Evolutionary conservation across 1,140 invertebrate species (phyloP).

Genomic region (Spodoptera litura): DNA sequence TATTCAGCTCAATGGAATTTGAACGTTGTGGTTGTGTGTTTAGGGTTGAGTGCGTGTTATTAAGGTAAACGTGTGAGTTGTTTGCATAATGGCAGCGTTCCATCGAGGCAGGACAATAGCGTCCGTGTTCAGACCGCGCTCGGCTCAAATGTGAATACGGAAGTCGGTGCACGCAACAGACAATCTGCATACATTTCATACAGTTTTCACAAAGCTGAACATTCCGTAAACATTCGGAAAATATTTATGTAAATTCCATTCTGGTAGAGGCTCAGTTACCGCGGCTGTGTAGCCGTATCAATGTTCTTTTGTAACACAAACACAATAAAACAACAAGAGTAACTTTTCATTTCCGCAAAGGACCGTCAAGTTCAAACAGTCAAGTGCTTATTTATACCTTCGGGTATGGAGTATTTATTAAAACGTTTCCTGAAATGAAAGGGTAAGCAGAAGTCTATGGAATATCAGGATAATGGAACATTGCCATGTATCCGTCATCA

Average conservation of each 20-base stretch:
- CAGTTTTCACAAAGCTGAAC: conserved; percentile 16
- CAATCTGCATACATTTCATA: conserved; percentile 11
- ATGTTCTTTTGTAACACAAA: conserved; percentile 7
- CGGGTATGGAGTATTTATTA: conserved; percentile 5
- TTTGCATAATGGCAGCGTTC: conserved; percentile 41
- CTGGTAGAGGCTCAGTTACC: background rate
- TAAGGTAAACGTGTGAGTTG: conserved; percentile 22
- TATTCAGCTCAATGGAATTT: conserved; percentile 9
- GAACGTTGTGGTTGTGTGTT: background rate
- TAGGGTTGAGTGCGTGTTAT: background rate
- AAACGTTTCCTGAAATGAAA: background rate
- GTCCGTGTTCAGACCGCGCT: conserved; percentile 25
- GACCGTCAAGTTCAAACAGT: conserved; percentile 15
- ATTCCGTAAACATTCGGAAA: background rate
- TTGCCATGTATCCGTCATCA: too few relatives aligned
- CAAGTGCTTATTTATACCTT: background rate
- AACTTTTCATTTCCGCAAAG: conserved; percentile 12
- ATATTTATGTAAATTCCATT: background rate
- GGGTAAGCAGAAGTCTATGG: too few relatives aligned
- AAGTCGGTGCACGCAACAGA: conserved; percentile 33
- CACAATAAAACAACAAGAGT: conserved; percentile 16
- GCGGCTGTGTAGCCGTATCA: background rate
- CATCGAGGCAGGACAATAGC: conserved; percentile 33
- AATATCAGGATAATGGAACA: too few relatives aligned
- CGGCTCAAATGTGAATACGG: conserved; percentile 35